Evolutionary conservation across 2,113 vertebrate genomes (phyloP).

Genomic region (Circaetus gallicus): DNA sequence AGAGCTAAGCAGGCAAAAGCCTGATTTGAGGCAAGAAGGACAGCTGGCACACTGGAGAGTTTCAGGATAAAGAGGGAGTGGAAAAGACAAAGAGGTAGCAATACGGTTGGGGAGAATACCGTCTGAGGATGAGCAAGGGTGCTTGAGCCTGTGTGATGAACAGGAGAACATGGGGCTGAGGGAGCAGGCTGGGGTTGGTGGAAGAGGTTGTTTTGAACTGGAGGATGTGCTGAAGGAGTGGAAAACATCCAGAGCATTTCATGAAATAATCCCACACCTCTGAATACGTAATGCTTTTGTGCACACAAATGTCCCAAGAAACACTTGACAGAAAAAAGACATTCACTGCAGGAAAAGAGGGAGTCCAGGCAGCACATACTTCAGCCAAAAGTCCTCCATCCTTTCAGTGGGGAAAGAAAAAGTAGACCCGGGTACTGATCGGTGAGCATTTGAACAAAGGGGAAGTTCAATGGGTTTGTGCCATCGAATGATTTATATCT

Average conservation of each 20-base stretch:
- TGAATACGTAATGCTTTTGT: not conserved
- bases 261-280: not conserved
- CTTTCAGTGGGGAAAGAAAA: not conserved
- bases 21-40: not conserved
- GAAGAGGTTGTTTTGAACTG: not conserved
- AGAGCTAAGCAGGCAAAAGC: not conserved
- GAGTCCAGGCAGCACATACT: not conserved
- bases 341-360: not conserved
- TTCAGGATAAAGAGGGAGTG: not conserved
- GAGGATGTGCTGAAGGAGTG: not conserved
- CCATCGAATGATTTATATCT: not conserved
- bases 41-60: not conserved
- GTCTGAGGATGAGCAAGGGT: not conserved
- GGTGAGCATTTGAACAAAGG: not conserved
- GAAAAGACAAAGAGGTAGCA: not conserved
- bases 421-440: not conserved
- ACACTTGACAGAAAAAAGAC: not conserved
- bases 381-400: not conserved
- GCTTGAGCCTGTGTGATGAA: not conserved
- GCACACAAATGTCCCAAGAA: not conserved
- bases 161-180: not conserved
- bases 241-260: not conserved
- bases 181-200: not conserved
- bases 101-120: fast-evolving
- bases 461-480: not conserved